These are phyloP conservation scores for Amphiprion ocellaris DNA, from an alignment of 2,113 vertebrate species.

Conservation along the genomic window DNA sequence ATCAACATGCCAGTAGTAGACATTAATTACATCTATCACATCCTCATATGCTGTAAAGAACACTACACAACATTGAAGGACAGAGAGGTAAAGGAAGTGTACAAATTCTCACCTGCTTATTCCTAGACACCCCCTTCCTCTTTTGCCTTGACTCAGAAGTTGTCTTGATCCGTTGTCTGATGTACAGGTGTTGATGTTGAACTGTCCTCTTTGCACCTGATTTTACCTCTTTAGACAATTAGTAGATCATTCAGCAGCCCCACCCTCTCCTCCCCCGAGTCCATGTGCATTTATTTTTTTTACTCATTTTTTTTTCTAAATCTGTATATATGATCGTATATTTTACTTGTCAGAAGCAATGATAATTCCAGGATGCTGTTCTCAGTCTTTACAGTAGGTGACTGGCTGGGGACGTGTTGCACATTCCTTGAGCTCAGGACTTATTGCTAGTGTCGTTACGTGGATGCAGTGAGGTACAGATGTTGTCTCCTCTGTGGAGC, in stretches of 20 bases:
- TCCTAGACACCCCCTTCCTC: slow-evolving; percentile 53
- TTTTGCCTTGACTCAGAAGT: slow-evolving; percentile 72
- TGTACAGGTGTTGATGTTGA: slow-evolving; percentile 61
- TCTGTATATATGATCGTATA: slow-evolving; percentile 70
- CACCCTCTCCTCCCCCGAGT: slow-evolving; percentile 25
- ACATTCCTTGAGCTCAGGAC: slow-evolving; percentile 86
- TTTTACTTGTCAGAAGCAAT: slow-evolving; percentile 73
- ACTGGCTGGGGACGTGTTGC: slow-evolving; percentile 78
- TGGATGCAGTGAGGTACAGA: slow-evolving; percentile 62
- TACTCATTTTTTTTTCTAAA: slow-evolving; percentile 20
- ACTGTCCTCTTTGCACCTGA: slow-evolving; percentile 69
- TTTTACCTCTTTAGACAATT: slow-evolving; percentile 71
- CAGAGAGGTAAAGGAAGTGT: slow-evolving; percentile 61
- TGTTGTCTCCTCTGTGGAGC: slow-evolving; percentile 42
- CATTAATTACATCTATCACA: slow-evolving; percentile 6
- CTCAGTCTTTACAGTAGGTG: slow-evolving; percentile 65
- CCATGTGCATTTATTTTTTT: slow-evolving; percentile 49
- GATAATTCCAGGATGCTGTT: slow-evolving; percentile 76
- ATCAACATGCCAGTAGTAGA: slow-evolving; percentile 9
- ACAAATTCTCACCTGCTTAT: slow-evolving; percentile 66
- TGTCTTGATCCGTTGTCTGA: slow-evolving; percentile 55
- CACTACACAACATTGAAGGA: slow-evolving; percentile 46
- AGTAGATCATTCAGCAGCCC: slow-evolving; percentile 40
- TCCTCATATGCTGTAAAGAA: slow-evolving; percentile 56
- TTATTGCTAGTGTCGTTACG: slow-evolving; percentile 70